Percentiles rank a stretch among this genome's conserved stretches.
Evolutionary conservation across 2,797 vertebrate genomes (phyloP).

Genomic region (Vultur gryphus): DNA sequence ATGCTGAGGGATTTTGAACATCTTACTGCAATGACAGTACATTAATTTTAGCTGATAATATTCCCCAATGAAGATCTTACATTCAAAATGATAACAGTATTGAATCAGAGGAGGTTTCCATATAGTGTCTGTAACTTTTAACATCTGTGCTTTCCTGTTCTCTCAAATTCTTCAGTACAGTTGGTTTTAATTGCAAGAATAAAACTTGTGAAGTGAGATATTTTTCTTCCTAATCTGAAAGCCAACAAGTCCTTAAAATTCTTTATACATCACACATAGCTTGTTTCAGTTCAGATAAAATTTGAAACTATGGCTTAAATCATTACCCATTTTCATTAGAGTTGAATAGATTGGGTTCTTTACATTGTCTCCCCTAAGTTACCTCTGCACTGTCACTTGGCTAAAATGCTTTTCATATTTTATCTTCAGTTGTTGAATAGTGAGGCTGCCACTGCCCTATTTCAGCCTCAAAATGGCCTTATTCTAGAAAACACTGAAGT

Average conservation of each 20-base stretch:
- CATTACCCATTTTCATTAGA: background rate
- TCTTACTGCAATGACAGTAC: background rate
- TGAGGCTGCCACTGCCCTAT: background rate
- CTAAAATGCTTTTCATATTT: background rate
- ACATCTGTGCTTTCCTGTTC: background rate
- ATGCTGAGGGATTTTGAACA: background rate
- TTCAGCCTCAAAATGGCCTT: background rate
- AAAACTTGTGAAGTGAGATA: background rate
- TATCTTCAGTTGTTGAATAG: background rate
- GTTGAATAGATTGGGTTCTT: background rate
- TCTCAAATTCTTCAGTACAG: background rate
- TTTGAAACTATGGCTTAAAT: background rate
- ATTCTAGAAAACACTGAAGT: background rate
- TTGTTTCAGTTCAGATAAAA: background rate
- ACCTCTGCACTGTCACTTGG: background rate
- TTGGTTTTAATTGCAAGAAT: background rate
- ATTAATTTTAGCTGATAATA: background rate
- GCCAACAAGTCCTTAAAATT: background rate
- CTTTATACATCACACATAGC: background rate
- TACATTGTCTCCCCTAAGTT: background rate
- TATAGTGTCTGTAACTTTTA: background rate
- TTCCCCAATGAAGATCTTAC: background rate
- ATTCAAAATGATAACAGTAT: background rate
- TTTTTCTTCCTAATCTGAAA: background rate
- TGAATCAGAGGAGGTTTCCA: background rate